Base-by-base conservation (phyloP, 1,140 invertebrate species). In the Calephelis virginiensis region DNA sequence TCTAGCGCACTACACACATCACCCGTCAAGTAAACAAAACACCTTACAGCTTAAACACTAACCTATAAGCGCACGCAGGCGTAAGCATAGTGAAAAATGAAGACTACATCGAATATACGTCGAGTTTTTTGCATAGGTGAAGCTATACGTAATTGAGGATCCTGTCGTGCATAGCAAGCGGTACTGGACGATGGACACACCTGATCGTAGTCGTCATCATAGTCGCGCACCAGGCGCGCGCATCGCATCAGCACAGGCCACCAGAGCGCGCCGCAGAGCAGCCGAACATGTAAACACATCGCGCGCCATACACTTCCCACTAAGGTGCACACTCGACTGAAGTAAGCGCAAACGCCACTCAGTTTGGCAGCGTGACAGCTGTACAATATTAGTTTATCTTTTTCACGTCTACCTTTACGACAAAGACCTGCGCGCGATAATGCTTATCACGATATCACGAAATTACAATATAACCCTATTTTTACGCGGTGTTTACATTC, bases 131-230 rank as follows among this genome's bases (percentile, higher is more conserved):
- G 61, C 76, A 63, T 67, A 71, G 73, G 75, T 80, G 82, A 85
- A 86, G 82, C 77, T 82, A 71, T 72, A 83, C 81, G 77, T 79
- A 64, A 70, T 63, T 68, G 63, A 45, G 43, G 62, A 61, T 77
- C 70, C 73, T 76, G 74, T 72, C 72, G 82, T 83, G 82, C 77
- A 81, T 69, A 80, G 65, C 64, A 85, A 86, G 81, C 81, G 65
- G 74, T 76, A 61, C 77, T 74, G 68, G 78, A 78, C 77, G 68
- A 68, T 61, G 64, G 77, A 91, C 89, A 81, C 77, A 91, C 89
- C 89, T 91, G 89, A 68, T 91, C 83, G 77, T 91, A 89, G 80
- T 80, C 86, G 85, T 89, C 86, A 78, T 89, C 81, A 80, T 81
- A 85, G 78, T 75, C 75, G 68, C 75, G 80, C 60, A 81, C 71